A percentile compares a stretch with the other conserved stretches of the same genome.
These are phyloP conservation scores for Sericinus montela DNA, from an alignment of 2,888 invertebrate species.

Conservation along the genomic window DNA sequence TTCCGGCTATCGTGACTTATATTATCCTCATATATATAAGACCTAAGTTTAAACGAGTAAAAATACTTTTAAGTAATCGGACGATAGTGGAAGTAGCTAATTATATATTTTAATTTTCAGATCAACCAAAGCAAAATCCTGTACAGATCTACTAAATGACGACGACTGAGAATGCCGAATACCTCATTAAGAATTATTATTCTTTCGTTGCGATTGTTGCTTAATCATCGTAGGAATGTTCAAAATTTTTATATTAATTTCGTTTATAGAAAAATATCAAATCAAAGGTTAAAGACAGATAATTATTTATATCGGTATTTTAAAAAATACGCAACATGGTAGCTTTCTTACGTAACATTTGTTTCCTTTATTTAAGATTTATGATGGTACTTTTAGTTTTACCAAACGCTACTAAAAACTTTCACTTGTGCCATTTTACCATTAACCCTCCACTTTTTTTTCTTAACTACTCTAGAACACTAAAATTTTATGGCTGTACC, in stretches of 20 bases:
- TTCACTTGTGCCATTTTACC: conserved; percentile 34
- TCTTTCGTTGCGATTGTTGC: conserved; percentile 5
- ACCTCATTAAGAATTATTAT: conserved; percentile 4
- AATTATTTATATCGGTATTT: neutral
- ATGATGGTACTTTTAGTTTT: neutral
- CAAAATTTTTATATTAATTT: conserved; percentile 1
- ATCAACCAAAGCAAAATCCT: conserved; percentile 85
- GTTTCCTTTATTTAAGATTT: neutral
- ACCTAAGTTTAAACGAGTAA: no score
- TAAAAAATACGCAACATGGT: neutral
- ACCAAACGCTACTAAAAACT: conserved; percentile 4
- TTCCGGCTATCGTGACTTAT: no score
- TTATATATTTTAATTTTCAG: conserved; percentile 65
- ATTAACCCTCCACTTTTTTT: conserved; percentile 20
- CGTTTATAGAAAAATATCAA: no score
- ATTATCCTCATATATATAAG: no score
- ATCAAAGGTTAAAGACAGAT: no score
- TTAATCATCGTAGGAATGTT: conserved; percentile 1
- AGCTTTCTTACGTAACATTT: neutral
- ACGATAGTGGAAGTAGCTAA: no score
- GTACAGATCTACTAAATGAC: conserved; percentile 83
- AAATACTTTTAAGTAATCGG: no score
- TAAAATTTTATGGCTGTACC: conserved; percentile 38
- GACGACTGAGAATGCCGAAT: conserved; percentile 60
- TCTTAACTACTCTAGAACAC: conserved; percentile 17